Evolutionary conservation across 2,113 vertebrate genomes (phyloP).

Genomic region (Hemiprocne comata): DNA sequence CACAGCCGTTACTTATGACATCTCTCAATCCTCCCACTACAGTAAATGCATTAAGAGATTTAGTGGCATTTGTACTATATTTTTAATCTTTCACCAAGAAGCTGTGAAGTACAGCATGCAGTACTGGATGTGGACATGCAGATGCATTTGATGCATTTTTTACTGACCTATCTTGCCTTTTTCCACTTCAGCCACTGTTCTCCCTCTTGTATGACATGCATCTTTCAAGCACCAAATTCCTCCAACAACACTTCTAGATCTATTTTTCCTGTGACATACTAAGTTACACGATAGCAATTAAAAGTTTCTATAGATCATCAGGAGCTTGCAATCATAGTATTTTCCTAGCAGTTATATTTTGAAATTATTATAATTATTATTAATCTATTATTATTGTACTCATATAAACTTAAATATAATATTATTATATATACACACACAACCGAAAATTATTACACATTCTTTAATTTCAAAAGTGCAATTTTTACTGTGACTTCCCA

Average conservation of each 20-base stretch:
- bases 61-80: neutral
- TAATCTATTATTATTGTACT: neutral
- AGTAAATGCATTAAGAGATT: neutral
- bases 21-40: neutral
- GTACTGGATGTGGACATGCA: neutral
- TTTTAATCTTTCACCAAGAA: constrained; percentile 3
- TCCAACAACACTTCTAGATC: neutral
- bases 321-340: neutral
- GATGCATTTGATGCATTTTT: neutral
- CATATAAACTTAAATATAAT: neutral
- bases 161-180: neutral
- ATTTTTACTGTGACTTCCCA: neutral
- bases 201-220: rapidly evolving
- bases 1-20: neutral
- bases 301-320: neutral
- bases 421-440: neutral
- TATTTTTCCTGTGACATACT: neutral
- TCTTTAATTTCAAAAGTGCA: neutral
- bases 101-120: neutral
- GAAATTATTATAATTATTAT: neutral
- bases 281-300: neutral
- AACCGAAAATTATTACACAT: neutral
- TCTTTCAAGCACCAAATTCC: neutral
- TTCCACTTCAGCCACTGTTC: neutral
- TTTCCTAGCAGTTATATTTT: neutral